Evolutionary conservation across 2,113 vertebrate genomes (phyloP), one percentile per base, ranked within the genome.

Genomic region (Myxocyprinus asiaticus): DNA sequence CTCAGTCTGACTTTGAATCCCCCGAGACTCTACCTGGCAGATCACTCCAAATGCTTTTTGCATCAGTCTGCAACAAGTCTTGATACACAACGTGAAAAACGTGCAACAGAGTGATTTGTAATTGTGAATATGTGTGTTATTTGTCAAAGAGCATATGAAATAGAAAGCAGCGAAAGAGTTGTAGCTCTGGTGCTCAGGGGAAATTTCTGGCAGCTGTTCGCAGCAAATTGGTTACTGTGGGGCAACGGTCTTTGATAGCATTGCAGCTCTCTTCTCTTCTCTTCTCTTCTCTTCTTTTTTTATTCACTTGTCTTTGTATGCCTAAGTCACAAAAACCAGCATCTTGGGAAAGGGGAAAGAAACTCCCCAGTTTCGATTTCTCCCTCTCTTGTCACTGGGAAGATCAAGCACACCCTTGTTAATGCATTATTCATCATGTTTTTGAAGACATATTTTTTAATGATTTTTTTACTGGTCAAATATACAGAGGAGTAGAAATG

Each of bases 151-250:
- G 70, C 76, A 78, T 76, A 45, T 45, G 51, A 75, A 79, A 85
- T 81, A 79, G 84, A 74, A 76, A 82, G 68, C 55, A 65, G 81
- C 75, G 73, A 4, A 43, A 7, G 17, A 61, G 55, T 82, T 61
- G 64, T 83, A 53, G 80, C 66, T 70, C 7, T 56, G 44, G n/a
- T 69, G 51, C 84, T 69, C 75, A 42, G 53, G 81, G 84, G 78
- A 85, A 81, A 85, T 85, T 85, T 82, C 74, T 69, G 70, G 69
- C 63, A 77, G 78, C 74, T 69, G 78, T 85, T 80, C 80, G 75
- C 78, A 66, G 78, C 81, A 82, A 82, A 33, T 33, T 33, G 22
- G 22, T 33, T 48, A 33, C 78, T 83, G 77, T 71, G 22, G 69
- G 17, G 65, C 22, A 33, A 3, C 3, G 22, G 22, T 33, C 22